These are phyloP conservation scores for Spermophilus dauricus DNA, from an alignment of 2,113 vertebrate species.

Conservation along the genomic window DNA sequence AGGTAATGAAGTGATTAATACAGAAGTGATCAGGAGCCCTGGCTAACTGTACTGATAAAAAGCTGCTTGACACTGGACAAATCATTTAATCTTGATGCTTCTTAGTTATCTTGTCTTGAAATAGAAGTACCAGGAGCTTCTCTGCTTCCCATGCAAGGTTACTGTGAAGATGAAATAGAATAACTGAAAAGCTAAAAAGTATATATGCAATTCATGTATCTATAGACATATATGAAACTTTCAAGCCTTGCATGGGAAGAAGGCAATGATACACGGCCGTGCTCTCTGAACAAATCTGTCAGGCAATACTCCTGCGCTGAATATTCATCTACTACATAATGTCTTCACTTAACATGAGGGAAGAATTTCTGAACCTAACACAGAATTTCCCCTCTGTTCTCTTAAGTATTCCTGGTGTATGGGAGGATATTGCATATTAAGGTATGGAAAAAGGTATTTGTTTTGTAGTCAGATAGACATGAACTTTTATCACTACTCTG, in stretches of 20 bases:
- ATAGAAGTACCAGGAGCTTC: background rate
- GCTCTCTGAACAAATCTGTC: background rate
- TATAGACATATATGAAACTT: background rate
- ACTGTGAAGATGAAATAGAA: background rate
- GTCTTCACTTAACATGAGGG: background rate
- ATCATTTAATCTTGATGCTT: background rate
- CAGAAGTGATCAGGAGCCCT: background rate
- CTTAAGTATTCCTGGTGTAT: background rate
- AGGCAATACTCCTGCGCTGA: background rate
- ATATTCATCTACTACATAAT: slow-evolving; percentile 13
- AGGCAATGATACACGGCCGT: background rate
- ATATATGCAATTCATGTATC: background rate
- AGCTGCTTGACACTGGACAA: background rate
- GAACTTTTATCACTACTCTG: background rate
- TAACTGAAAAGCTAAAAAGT: background rate
- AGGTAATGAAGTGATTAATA: background rate
- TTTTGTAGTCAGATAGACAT: background rate
- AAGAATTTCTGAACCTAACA: background rate
- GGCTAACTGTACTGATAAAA: background rate
- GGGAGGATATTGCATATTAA: background rate
- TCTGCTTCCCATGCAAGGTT: background rate
- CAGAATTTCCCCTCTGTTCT: background rate
- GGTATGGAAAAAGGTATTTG: background rate
- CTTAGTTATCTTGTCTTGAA: slow-evolving; percentile 19
- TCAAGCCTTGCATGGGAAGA: background rate